These are phyloP conservation scores for Rynchops niger DNA, from an alignment of 2,113 vertebrate genomes.

Conservation along the genomic window DNA sequence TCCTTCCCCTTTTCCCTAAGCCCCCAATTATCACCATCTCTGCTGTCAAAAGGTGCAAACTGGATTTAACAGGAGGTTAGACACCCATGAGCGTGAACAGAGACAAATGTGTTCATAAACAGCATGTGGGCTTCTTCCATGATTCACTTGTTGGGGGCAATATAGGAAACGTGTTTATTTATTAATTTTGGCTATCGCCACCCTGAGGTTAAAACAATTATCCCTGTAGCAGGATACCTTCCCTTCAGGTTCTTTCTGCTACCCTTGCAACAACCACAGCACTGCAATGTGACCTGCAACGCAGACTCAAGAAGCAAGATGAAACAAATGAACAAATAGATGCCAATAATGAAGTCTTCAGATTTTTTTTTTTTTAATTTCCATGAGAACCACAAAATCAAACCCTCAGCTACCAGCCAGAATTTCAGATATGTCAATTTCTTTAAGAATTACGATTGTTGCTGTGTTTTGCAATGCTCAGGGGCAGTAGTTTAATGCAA, in stretches of 20 bases:
- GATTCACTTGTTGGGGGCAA: neutral
- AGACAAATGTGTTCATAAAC: neutral
- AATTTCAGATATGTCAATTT: neutral
- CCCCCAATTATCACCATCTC: neutral
- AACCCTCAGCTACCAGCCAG: neutral
- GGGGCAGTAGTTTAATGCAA: neutral
- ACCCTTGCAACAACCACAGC: neutral
- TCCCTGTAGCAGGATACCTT: neutral
- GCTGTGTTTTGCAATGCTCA: neutral
- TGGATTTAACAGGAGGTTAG: neutral
- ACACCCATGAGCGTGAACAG: neutral
- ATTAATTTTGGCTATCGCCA: neutral
- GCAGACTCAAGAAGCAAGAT: neutral
- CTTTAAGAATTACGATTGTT: neutral
- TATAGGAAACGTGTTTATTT: fast-evolving
- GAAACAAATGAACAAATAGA: neutral
- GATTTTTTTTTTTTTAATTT: neutral
- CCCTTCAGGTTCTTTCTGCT: neutral
- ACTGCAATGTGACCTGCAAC: neutral
- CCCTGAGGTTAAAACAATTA: neutral
- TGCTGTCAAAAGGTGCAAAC: neutral
- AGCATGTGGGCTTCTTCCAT: neutral
- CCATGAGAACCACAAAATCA: neutral
- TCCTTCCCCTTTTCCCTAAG: neutral
- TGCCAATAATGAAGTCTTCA: neutral